A percentile compares a stretch with the other conserved stretches of the same genome.
Evolutionary conservation across 2,797 vertebrate species (phyloP).

Genomic region (Acanthurus lineatus): DNA sequence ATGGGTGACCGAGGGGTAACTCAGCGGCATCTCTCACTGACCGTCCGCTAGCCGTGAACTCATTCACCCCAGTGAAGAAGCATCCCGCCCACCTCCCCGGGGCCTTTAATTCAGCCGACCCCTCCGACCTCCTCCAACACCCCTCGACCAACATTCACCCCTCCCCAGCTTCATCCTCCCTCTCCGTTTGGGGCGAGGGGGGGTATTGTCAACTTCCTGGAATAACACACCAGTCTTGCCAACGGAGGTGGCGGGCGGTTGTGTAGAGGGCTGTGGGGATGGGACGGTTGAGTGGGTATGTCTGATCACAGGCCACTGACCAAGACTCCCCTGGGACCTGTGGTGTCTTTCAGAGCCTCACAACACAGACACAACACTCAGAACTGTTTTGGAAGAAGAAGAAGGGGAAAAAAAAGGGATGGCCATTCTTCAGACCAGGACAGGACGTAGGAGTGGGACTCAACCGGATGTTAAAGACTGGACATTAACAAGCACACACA

Average conservation of each 20-base stretch:
- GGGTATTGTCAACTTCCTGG: slow-evolving; percentile 74
- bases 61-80: slow-evolving; percentile 54
- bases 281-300: slow-evolving; percentile 18
- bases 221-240: slow-evolving; percentile 76
- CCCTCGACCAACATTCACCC: slow-evolving; percentile 25
- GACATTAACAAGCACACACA: background rate
- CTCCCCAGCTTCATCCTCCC: slow-evolving; percentile 39
- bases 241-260: slow-evolving; percentile 45
- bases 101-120: slow-evolving; percentile 42
- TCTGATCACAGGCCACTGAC: slow-evolving; percentile 49
- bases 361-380: slow-evolving; percentile 51
- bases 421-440: slow-evolving; percentile 15
- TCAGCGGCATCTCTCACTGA: slow-evolving; percentile 51
- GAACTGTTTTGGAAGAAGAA: slow-evolving; percentile 43
- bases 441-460: background rate
- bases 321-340: slow-evolving; percentile 49
- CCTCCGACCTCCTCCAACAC: slow-evolving; percentile 30
- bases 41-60: slow-evolving; percentile 58
- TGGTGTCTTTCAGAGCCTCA: slow-evolving; percentile 62
- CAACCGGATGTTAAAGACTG: background rate
- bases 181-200: slow-evolving; percentile 17
- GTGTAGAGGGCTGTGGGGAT: slow-evolving; percentile 22
- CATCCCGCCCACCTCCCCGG: slow-evolving; percentile 34
- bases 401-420: background rate
- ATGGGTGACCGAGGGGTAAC: slow-evolving; percentile 60